phyloP scores from a whole-genome alignment of 2,888 invertebrate genomes.

The Trissoscelio sp. region DNA sequence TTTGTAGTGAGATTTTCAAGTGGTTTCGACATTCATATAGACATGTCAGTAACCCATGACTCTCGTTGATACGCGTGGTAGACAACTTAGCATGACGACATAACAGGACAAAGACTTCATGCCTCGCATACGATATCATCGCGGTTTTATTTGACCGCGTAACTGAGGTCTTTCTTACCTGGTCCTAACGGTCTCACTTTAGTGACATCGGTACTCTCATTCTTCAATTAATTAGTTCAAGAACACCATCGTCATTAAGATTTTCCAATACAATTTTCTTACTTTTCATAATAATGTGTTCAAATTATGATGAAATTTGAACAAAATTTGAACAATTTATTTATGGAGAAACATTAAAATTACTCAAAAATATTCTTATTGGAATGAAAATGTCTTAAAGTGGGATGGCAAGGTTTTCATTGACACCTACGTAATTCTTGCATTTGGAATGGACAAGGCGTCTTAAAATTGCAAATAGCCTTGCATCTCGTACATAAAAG shows the following conservation, averaged over 20 bases:
- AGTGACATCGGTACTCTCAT: conserved; percentile 40
- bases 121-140: conserved; percentile 78
- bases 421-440: conserved; percentile 40
- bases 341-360: neutral
- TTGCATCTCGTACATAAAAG: neutral
- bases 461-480: conserved; percentile 23
- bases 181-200: conserved; percentile 61
- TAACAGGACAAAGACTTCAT: conserved; percentile 82
- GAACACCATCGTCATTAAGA: too few species aligned
- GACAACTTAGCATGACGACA: conserved; percentile 76
- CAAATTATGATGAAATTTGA: too few species aligned
- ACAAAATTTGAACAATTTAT: too few species aligned
- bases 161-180: conserved; percentile 71
- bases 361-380: neutral
- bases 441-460: conserved; percentile 24
- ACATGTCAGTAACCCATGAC: conserved; percentile 63
- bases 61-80: conserved; percentile 64
- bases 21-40: conserved; percentile 38
- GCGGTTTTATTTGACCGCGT: conserved; percentile 73
- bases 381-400: conserved; percentile 6
- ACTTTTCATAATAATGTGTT: too few species aligned
- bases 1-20: conserved; percentile 32
- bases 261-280: too few species aligned
- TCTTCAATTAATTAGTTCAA: conserved; percentile 22
- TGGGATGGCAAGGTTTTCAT: conserved; percentile 29